Conservation (phyloP, 2,113 vertebrate species). For the Mus spicilegus region DNA sequence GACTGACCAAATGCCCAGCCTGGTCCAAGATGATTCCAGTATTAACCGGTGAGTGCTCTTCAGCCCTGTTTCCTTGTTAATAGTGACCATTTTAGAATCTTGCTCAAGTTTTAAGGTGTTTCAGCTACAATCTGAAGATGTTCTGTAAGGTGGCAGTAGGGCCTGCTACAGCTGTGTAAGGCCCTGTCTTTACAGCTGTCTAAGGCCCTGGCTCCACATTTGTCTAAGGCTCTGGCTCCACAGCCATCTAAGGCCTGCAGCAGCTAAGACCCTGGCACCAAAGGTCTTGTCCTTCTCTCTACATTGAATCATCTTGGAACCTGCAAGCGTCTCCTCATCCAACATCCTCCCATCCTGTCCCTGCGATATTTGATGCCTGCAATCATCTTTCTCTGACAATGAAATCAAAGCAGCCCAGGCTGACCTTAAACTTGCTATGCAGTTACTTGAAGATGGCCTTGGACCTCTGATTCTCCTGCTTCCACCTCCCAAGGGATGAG, state of each 20-base stretch:
- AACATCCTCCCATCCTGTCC: background rate
- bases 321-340: background rate
- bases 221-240: background rate
- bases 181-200: too few species aligned
- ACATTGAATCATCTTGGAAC: background rate
- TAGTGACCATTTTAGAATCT: background rate
- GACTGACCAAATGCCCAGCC: background rate
- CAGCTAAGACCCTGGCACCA: background rate
- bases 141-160: background rate
- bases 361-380: background rate
- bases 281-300: background rate
- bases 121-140: background rate
- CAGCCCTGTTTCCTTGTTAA: background rate
- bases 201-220: too few species aligned
- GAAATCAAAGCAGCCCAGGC: background rate
- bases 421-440: background rate
- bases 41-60: background rate
- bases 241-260: too few species aligned
- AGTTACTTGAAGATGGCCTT: background rate
- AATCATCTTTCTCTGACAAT: background rate
- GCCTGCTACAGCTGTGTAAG: too few species aligned
- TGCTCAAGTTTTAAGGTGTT: background rate
- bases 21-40: background rate
- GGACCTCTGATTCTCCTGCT: background rate
- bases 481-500: background rate